phyloP scores from a whole-genome alignment of 2,888 invertebrate species.

The Calameuta filiformis region DNA sequence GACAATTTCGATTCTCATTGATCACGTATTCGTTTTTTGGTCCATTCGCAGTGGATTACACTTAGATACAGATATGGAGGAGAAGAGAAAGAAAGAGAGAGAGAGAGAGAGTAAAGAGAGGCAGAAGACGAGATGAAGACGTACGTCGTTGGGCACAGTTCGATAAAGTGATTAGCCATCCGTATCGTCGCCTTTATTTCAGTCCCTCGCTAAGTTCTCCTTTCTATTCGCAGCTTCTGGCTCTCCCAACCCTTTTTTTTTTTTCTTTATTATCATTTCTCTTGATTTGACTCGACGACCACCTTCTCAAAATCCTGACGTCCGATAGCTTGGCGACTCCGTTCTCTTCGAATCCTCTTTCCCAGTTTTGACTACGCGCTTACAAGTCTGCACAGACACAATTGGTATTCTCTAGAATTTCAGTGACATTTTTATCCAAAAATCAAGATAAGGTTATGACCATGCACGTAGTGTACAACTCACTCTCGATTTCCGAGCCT shows the following conservation, averaged over 20 bases:
- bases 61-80: not conserved
- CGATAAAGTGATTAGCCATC: not conserved
- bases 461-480: constrained; percentile 25
- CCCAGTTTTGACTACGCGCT: constrained; percentile 21
- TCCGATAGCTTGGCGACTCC: not conserved
- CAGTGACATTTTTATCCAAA: not conserved
- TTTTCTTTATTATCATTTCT: not conserved
- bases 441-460: not conserved
- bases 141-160: not conserved
- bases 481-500: constrained; percentile 64
- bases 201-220: not conserved
- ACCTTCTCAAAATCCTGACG: not conserved
- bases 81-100: not conserved
- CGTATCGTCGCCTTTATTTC: not conserved
- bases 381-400: constrained; percentile 49
- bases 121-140: not conserved
- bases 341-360: not conserved
- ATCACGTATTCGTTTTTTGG: not conserved
- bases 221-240: not conserved
- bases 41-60: not conserved
- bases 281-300: not conserved
- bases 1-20: not conserved
- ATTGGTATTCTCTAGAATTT: not conserved
- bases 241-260: not conserved
- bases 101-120: not conserved